Percentiles rank a stretch among this genome's conserved stretches.
Evolutionary conservation across 2,797 vertebrate genomes (phyloP).

Genomic region (Bradypodion ventrale): DNA sequence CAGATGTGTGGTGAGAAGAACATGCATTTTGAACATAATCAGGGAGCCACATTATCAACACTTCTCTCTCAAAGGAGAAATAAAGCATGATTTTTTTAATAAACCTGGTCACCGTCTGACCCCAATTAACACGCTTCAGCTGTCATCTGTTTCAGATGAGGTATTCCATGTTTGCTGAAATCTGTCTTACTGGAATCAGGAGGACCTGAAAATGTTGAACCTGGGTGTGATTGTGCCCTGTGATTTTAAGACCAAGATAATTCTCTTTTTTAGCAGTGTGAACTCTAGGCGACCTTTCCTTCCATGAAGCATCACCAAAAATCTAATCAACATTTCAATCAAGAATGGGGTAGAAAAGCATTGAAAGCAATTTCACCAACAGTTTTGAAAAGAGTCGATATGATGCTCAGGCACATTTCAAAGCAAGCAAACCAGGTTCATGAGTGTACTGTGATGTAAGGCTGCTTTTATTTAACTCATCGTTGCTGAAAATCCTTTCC

Average conservation of each 20-base stretch:
- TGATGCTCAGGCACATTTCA: not conserved
- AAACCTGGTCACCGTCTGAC: not conserved
- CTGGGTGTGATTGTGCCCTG: not conserved
- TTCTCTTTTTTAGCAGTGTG: not conserved
- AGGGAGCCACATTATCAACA: not conserved
- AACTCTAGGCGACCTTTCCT: not conserved
- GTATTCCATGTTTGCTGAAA: not conserved
- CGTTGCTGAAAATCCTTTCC: not conserved
- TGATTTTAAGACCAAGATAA: not conserved
- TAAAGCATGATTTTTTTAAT: no score
- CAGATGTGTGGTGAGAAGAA: not conserved
- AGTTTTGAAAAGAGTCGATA: constrained; percentile 6
- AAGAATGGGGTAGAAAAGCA: not conserved
- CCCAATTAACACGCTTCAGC: not conserved
- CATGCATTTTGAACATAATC: not conserved
- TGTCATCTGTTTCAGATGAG: not conserved
- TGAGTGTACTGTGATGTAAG: not conserved
- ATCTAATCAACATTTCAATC: constrained; percentile 7
- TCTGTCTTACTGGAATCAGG: not conserved
- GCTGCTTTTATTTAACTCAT: not conserved
- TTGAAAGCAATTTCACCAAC: constrained; percentile 21
- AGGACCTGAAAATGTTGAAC: not conserved
- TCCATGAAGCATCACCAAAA: not conserved
- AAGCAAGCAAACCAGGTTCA: not conserved
- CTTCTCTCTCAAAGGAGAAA: not conserved